These are phyloP conservation scores for Sparus aurata DNA, from an alignment of 2,797 vertebrate genomes.

Conservation along the genomic window DNA sequence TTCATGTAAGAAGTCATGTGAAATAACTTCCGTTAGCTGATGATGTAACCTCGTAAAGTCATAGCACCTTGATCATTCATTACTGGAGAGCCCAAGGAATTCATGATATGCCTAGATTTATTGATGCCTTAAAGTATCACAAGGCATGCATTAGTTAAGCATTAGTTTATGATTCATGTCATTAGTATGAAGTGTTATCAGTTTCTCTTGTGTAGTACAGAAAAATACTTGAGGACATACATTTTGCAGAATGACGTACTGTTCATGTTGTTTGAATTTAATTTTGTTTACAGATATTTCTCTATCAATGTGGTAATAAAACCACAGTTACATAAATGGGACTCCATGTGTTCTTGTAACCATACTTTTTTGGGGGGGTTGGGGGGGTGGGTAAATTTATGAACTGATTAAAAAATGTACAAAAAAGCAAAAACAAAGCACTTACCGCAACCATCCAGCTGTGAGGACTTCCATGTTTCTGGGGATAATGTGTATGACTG, in stretches of 20 bases:
- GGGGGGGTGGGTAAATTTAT: background rate
- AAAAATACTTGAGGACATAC: background rate
- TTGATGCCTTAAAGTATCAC: too few relatives aligned
- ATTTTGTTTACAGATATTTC: background rate
- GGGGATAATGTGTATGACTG: constrained; percentile 46
- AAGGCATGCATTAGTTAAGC: too few relatives aligned
- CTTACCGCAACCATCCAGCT: constrained; percentile 17
- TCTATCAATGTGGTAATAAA: background rate
- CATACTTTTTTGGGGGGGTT: too few relatives aligned
- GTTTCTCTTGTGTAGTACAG: background rate
- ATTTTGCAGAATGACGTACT: background rate
- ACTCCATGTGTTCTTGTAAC: background rate
- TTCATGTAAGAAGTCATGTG: too few relatives aligned
- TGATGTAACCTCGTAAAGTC: too few relatives aligned
- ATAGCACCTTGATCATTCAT: too few relatives aligned
- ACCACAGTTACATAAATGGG: background rate
- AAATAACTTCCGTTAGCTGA: too few relatives aligned
- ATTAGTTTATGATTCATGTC: too few relatives aligned
- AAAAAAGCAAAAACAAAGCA: constrained; percentile 23
- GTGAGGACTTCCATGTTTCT: constrained; percentile 37
- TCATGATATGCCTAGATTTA: too few relatives aligned
- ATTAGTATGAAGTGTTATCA: background rate
- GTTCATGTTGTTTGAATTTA: background rate
- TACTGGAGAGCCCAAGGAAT: too few relatives aligned
- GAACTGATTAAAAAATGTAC: background rate